These are phyloP conservation scores for Mormyrus iriodes DNA, from an alignment of 2,113 vertebrate genomes.

Conservation along the genomic window DNA sequence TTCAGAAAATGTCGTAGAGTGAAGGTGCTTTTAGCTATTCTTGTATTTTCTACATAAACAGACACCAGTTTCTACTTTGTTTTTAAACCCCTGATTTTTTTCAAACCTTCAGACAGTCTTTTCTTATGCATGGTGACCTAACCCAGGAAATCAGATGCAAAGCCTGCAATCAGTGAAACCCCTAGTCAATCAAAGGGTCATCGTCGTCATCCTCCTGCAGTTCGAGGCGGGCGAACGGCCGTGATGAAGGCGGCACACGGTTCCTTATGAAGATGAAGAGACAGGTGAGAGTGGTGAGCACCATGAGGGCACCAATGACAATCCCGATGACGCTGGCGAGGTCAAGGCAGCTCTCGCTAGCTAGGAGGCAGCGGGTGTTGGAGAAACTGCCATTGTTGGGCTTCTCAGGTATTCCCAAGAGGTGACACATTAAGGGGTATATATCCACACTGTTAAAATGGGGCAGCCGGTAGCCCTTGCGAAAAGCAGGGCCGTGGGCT, in stretches of 20 bases:
- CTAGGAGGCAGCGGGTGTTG: slow-evolving; percentile 66
- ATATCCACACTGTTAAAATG: slow-evolving; percentile 75
- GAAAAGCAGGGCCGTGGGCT: slow-evolving; percentile 78
- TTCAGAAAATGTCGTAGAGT: background rate
- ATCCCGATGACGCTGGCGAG: slow-evolving; percentile 64
- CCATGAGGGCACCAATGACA: slow-evolving; percentile 68
- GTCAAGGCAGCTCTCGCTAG: slow-evolving; percentile 64
- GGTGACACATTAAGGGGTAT: slow-evolving; percentile 89
- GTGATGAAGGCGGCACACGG: slow-evolving; percentile 29
- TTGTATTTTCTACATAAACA: background rate
- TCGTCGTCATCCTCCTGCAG: slow-evolving; percentile 69
- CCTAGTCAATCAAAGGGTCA: slow-evolving; percentile 69
- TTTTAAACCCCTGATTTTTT: background rate
- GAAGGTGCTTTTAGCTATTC: background rate
- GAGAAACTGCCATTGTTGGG: slow-evolving; percentile 81
- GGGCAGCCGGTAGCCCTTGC: slow-evolving; percentile 51
- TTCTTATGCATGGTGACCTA: background rate
- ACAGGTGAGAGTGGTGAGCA: slow-evolving; percentile 66
- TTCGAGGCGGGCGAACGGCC: slow-evolving; percentile 71
- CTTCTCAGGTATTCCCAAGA: slow-evolving; percentile 65
- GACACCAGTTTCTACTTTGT: background rate
- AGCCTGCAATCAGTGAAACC: background rate
- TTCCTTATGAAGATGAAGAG: slow-evolving; percentile 63
- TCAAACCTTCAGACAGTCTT: background rate
- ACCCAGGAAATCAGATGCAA: background rate